Evolutionary conservation across 2,113 vertebrate species (phyloP).

Genomic region (Cettia cetti): DNA sequence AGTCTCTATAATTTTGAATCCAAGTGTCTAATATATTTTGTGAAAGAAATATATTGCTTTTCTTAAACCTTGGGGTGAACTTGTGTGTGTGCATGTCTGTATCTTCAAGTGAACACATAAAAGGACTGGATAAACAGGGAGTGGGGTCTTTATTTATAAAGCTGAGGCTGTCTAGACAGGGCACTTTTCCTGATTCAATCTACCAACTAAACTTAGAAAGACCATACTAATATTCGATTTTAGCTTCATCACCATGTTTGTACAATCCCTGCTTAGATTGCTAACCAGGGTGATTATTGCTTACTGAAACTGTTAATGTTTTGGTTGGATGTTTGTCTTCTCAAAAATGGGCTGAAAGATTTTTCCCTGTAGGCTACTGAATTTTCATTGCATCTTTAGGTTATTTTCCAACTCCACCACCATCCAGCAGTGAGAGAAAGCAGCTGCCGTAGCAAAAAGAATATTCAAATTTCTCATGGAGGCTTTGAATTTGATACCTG

Average conservation of each 20-base stretch:
- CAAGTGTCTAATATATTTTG: neutral
- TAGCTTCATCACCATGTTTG: neutral
- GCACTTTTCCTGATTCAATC: neutral
- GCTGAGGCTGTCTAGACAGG: neutral
- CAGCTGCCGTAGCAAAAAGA: neutral
- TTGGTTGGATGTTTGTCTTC: slow-evolving; percentile 44
- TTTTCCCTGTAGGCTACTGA: slow-evolving; percentile 46
- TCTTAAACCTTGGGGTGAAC: neutral
- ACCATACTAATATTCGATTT: neutral
- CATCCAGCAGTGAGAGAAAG: neutral
- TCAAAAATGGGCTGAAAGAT: slow-evolving; percentile 38
- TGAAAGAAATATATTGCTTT: neutral
- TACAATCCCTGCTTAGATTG: slow-evolving; percentile 22
- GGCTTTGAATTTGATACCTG: neutral
- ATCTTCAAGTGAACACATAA: neutral
- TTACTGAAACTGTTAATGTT: slow-evolving; percentile 38
- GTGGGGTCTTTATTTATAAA: neutral
- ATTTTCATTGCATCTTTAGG: slow-evolving; percentile 49
- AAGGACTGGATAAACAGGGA: neutral
- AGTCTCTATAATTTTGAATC: slow-evolving; percentile 1
- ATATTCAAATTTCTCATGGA: neutral
- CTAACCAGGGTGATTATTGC: slow-evolving; percentile 58
- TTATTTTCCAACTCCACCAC: neutral
- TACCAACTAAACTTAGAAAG: neutral
- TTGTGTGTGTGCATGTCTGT: neutral